Conservation (phyloP, 2,797 vertebrate genomes). For the Capromys pilorides region DNA sequence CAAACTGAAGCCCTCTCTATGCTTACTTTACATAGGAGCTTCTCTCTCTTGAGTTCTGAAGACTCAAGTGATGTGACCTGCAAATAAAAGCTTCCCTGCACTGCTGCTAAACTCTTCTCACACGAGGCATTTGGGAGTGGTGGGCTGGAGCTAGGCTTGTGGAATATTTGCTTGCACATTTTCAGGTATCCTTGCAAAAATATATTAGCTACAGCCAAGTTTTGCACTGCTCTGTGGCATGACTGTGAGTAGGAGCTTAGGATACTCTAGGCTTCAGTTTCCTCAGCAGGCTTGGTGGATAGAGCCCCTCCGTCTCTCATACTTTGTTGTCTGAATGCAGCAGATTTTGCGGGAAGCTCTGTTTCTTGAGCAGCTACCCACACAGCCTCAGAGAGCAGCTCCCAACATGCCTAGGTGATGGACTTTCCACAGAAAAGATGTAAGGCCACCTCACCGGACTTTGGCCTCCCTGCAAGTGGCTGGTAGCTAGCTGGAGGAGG, state of each 20-base stretch:
- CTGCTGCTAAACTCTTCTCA: conserved; percentile 5
- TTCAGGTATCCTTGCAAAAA: background rate
- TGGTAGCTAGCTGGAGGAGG: background rate
- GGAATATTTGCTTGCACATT: background rate
- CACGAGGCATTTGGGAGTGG: background rate
- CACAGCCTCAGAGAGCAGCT: background rate
- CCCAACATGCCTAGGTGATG: background rate
- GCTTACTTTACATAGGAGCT: background rate
- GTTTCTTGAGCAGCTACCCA: background rate
- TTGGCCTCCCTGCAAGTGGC: background rate
- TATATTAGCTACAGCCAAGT: background rate
- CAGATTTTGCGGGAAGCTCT: background rate
- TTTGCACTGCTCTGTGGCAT: background rate
- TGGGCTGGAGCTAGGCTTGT: background rate
- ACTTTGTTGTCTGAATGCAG: background rate
- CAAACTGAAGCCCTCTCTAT: background rate
- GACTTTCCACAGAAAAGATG: background rate
- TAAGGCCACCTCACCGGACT: background rate
- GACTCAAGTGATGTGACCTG: background rate
- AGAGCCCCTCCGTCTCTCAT: background rate
- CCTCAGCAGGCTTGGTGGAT: background rate
- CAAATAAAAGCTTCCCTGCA: background rate
- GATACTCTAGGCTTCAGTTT: conserved; percentile 9
- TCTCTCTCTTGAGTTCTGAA: conserved; percentile 4
- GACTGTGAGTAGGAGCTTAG: background rate